A percentile compares a stretch with the other conserved stretches of the same genome.
These are phyloP conservation scores for Melieria picta DNA, from an alignment of 2,888 invertebrate genomes.

Conservation along the genomic window DNA sequence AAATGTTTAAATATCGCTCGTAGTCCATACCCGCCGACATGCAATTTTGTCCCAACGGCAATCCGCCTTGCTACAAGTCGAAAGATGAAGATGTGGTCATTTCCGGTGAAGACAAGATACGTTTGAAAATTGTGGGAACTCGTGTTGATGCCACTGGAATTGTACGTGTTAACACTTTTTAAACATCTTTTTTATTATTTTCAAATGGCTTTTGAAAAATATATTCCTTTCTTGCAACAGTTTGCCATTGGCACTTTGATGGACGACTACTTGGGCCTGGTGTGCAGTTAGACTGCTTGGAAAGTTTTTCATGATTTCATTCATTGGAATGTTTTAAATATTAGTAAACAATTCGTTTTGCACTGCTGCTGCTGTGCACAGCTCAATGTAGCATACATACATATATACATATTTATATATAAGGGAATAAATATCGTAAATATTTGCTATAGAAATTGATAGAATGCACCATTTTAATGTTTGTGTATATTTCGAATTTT, in stretches of 20 bases:
- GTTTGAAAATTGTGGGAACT: slow-evolving; percentile 98
- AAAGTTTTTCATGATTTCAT: neutral
- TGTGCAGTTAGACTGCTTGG: slow-evolving; percentile 61
- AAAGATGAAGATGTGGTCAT: slow-evolving; percentile 98
- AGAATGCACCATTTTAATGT: too few relatives aligned
- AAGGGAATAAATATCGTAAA: neutral
- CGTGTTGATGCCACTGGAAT: slow-evolving; percentile 99
- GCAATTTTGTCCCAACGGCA: slow-evolving; percentile 98
- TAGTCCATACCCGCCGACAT: slow-evolving; percentile 99
- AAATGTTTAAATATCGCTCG: slow-evolving; percentile 50
- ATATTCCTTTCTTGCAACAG: slow-evolving; percentile 66
- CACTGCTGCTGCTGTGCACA: neutral
- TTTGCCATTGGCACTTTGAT: slow-evolving; percentile 99
- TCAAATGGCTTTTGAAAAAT: neutral
- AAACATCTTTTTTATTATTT: neutral
- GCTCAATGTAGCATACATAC: neutral
- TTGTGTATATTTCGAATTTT: too few relatives aligned
- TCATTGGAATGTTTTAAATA: neutral
- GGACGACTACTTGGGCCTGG: slow-evolving; percentile 96
- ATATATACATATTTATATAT: neutral
- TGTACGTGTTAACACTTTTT: slow-evolving; percentile 71
- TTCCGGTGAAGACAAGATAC: slow-evolving; percentile 95
- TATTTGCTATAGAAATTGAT: too few relatives aligned
- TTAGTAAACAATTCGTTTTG: neutral
- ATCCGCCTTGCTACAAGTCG: slow-evolving; percentile 98